Base-by-base conservation (phyloP, 2,113 vertebrate genomes). In the Scalopus aquaticus region DNA sequence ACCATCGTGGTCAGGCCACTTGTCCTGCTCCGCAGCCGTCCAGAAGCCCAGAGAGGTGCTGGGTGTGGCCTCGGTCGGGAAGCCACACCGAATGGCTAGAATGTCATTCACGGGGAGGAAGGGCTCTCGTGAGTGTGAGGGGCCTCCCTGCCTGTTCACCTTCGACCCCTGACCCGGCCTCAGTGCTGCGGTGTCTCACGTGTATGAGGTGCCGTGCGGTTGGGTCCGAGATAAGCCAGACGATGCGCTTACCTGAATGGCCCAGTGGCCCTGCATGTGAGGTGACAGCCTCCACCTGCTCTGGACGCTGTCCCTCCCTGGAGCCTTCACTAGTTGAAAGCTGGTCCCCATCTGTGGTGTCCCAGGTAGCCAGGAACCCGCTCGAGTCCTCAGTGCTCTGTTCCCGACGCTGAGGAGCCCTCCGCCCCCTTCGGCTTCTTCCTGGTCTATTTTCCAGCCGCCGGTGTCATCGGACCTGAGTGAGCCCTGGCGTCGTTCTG, bases 111-210 rank as follows among this genome's bases (percentile, higher is more conserved):
- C 20, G 44, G 58, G 4, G 54, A 82, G 72, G 78, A n/a, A 62
- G 2, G 39, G 35, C 58, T 51, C 35, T n/a, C n/a, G n/a, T n/a
- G n/a, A n/a, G n/a, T n/a, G n/a, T 44, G 1, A 17, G 12, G 65
- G 16, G 17, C 24, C 28, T 8, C 51, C 35, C 22, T 5, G 1
- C 12, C 62, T 54, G 72, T 20, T 69, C 49, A 12, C 39, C 1
- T n/a, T 32, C 0, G 2, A 5, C 1, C 0, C 67, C 88, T 3
- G 11, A 16, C 67, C 62, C 19, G 1, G 19, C 51, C 5, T 32
- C 85, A 6, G 1, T 4, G 30, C 3, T 17, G 64, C 54, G 1
- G 0, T 0, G 3, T 39, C 51, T 60, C 6, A 6, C 2, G 35
- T 35, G 24, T 2, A 26, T 70, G 20, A 58, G 77, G 1, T 78